Evolutionary conservation across 1,140 invertebrate genomes (phyloP), one percentile per base, ranked within the genome.

Genomic region (Aricia agestis): DNA sequence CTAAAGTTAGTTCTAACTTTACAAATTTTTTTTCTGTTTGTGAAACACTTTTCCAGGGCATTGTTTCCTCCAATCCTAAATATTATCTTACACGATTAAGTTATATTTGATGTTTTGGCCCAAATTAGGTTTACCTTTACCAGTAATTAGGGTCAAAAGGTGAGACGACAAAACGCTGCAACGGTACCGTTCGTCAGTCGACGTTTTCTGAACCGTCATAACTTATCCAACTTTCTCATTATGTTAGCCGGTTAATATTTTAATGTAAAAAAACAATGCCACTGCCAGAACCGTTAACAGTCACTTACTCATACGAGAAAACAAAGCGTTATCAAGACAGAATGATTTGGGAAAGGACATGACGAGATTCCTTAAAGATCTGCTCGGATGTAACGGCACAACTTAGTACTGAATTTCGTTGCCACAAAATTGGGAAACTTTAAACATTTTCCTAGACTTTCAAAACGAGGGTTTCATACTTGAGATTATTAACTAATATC

Each of bases 91-190:
- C 66, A 67, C 63, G 57, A 71, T 74, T 68, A 70, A 71, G 45
- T 69, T 25, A 58, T 68, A 2, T 25, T 25, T 25, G 25, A 70
- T 68, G 63, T 72, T 67, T 70, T 71, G 66, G 42, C 67, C 45
- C 45, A 15, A 13, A 52, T 68, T 13, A 68, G 67, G 52, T 68
- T 42, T 58, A 41, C 2, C 42, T 17, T 19, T 0, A 15, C 52
- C 58, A 13, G 70, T 68, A 72, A 72, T 75, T 75, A 72, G 59
- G 74, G 74, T 72, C 71, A 70, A 72, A 72, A 66, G 74, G 71
- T 72, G 68, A 70, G 15, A 61, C 13, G 11, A 68, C 66, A 58
- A 71, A 74, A 71, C 67, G 69, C 63, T 31, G 67, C 58, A 66
- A 70, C 57, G 65, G 66, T 65, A 73, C 59, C 6, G 52, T 59